These are phyloP conservation scores for Nettapus auritus DNA, from an alignment of 2,113 vertebrate species.

Conservation along the genomic window DNA sequence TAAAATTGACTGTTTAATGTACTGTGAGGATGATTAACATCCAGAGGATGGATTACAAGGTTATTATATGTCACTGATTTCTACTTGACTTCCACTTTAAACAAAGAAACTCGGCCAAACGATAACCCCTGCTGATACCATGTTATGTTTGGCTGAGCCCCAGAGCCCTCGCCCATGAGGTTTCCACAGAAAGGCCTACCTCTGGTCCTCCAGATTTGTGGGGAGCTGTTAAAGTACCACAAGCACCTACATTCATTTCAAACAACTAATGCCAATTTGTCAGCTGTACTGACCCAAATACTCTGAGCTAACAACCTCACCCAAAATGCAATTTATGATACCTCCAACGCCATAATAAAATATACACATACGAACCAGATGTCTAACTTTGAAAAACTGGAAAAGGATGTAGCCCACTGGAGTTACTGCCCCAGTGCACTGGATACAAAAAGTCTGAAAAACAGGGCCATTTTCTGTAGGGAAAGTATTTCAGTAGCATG, in stretches of 20 bases:
- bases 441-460: background rate
- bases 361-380: background rate
- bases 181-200: background rate
- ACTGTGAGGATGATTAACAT: slow-evolving; percentile 47
- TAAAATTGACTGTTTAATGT: slow-evolving; percentile 48
- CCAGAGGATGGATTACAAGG: slow-evolving; percentile 24
- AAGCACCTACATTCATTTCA: background rate
- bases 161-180: background rate
- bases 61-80: background rate
- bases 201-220: background rate
- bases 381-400: background rate
- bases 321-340: background rate
- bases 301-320: background rate
- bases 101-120: background rate
- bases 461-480: rapidly evolving
- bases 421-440: background rate
- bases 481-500: background rate
- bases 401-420: background rate
- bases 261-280: background rate
- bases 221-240: background rate
- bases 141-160: background rate
- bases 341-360: background rate
- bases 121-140: background rate
- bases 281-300: background rate
- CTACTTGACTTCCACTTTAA: background rate